Evolutionary conservation across 2,113 vertebrate species (phyloP), one percentile per base, ranked within the genome.

Genomic region (Gasterosteus aculeatus): DNA sequence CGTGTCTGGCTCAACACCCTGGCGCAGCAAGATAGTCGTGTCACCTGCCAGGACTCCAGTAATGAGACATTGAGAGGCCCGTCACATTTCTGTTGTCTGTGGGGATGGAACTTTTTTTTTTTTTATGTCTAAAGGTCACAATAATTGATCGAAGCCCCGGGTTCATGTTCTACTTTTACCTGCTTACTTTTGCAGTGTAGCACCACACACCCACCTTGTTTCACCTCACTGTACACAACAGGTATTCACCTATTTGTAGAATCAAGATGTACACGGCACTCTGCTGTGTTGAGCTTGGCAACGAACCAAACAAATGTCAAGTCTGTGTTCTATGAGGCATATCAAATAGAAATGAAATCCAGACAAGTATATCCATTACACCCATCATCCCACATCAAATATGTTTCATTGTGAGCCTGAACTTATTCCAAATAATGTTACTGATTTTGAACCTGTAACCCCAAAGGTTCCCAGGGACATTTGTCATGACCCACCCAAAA

Each of bases 1-100:
- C 68, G 67, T 57, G 83, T 80, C 80, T 85, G 78, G 77, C 76
- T 82, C 61, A 47, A 78, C 82, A 84, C 71, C 64, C 77, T 88
- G 79, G 65, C 58, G 66, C 79, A 69, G 73, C 60, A 84, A 78
- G 66, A 86, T 87, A 87, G 77, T 71, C 29, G 47, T 81, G 73
- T 82, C 82, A 86, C 72, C 75, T 84, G 75, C 75, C 75, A 83
- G 62, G 72, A 68, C 57, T 61, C 63, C 57, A 82, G 76, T 82
- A 84, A 78, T 79, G 60, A 88, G 51, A 81, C 78, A 73, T 4
- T 54, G 78, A 83, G 67, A 61, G 65, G 58, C 54, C 57, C 51
- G 66, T 72, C 14, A 66, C 67, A 86, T 81, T 67, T 69, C 38
- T 75, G 59, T 69, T 70, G 56, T 83, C 59, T 76, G 51, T 58